Conservation (phyloP, 1,140 invertebrate species). For the Caenorhabditis inopinata region DNA sequence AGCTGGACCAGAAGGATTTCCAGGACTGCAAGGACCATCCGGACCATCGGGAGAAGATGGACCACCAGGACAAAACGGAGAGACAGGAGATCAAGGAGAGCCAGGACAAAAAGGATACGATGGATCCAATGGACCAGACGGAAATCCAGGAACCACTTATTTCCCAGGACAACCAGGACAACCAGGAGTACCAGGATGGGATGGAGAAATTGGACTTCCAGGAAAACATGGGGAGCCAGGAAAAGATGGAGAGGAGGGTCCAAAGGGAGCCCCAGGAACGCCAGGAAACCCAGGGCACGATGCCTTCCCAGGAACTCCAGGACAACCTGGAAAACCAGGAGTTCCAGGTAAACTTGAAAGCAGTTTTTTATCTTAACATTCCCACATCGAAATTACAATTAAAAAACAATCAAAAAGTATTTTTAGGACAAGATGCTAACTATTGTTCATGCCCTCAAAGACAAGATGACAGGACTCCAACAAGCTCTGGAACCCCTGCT, state of each 20-base stretch:
- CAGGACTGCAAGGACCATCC: conserved; percentile 10
- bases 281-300: not conserved
- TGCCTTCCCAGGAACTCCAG: not conserved
- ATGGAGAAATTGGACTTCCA: conserved; percentile 26
- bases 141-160: conserved; percentile 5
- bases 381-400: no score
- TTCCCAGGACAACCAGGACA: conserved; percentile 36
- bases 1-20: conserved; percentile 15
- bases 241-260: conserved; percentile 5
- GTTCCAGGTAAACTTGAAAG: not conserved
- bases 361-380: no score
- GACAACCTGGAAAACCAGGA: conserved; percentile 34
- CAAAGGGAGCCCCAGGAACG: conserved; percentile 19
- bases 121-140: conserved; percentile 33
- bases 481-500: conserved; percentile 11
- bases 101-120: conserved; percentile 29
- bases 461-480: conserved; percentile 9
- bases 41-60: conserved; percentile 41
- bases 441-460: conserved; percentile 34
- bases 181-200: conserved; percentile 34
- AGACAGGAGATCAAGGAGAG: conserved; percentile 31
- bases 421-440: conserved; percentile 30
- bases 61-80: conserved; percentile 25
- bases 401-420: not conserved
- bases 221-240: conserved; percentile 35